Base-by-base conservation (phyloP, 2,888 invertebrate species). In the Philereme transversata region DNA sequence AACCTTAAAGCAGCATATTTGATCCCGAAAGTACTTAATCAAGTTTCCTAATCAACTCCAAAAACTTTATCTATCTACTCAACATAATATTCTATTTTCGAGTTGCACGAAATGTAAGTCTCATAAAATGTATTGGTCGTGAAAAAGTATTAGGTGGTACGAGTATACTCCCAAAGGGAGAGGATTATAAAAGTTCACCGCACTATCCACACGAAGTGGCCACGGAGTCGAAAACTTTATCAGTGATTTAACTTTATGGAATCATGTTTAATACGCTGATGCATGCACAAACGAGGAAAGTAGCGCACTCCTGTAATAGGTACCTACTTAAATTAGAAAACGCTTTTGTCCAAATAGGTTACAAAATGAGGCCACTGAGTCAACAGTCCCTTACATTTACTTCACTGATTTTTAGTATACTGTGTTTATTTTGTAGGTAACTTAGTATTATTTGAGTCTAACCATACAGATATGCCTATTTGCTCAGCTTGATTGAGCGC, bases 401-500 rank as follows among this genome's bases (percentile, higher is more conserved):
- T 54, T 46, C 54, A 41, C 41, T 51, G 46, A 51, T 53, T 53
- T 57, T 57, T 11, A 40, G 44, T 45, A 9, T 41, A 45, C 47
- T 36, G 41, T 47, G 36, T 51, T 8, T 22, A 22, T 22, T 22
- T 49, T 49, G 51, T 43, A 34, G 43, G 52, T 48, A 22, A 22
- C 22, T 22, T 3, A 44, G 55, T 58, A 57, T 50, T 56, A 51
- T 51, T 62, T 43, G 45, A 55, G 47, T 62, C 36, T 53, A 60
- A 57, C 62, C 51, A 55, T 68, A 45, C 47, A 54, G 62, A 60
- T 62, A 60, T 54, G 58, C 51, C 48, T 78, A 70, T 78, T 79
- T 77, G 74, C 71, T 68, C 72, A 74, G 70, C 69, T 74, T 72
- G 76, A 78, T 79, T 74, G 74, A 81, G 82, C 72, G 77, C 79